phyloP scores from a whole-genome alignment of 2,797 vertebrate species.

The Chloroceryle amazona region DNA sequence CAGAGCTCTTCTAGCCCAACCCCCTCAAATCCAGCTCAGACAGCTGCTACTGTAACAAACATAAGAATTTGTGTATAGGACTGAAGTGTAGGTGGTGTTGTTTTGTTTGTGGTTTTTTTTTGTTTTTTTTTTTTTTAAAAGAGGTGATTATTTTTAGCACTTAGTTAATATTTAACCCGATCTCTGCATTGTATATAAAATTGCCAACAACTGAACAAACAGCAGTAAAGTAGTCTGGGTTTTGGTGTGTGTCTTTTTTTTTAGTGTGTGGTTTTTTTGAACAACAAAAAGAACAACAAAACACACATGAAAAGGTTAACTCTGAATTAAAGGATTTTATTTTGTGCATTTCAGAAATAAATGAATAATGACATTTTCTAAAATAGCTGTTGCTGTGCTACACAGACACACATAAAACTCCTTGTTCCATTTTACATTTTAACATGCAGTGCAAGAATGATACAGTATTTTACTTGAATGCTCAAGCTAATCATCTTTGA shows the following conservation, averaged over 20 bases:
- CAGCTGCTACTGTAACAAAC: neutral
- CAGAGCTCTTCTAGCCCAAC: neutral
- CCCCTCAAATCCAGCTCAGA: neutral
- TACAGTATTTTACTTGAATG: slow-evolving; percentile 24
- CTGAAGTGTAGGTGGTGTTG: neutral
- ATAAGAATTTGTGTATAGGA: neutral
- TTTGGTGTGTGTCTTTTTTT: too few species aligned
- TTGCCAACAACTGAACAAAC: neutral
- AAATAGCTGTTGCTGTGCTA: slow-evolving; percentile 37
- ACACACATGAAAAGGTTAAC: neutral
- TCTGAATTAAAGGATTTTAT: slow-evolving; percentile 63
- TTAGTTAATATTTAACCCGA: neutral
- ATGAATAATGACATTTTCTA: slow-evolving; percentile 40
- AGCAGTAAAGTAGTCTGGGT: neutral
- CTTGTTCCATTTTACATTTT: slow-evolving; percentile 29
- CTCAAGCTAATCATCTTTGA: neutral
- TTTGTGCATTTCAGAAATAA: slow-evolving; percentile 71
- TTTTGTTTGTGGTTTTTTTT: too few species aligned
- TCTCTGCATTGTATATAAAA: accelerated
- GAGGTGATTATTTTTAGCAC: neutral
- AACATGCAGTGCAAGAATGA: slow-evolving; percentile 45
- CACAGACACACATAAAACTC: slow-evolving; percentile 62
- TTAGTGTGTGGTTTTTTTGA: neutral
- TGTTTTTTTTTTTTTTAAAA: neutral
- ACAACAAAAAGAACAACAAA: too few species aligned